phyloP scores from a whole-genome alignment of 2,888 invertebrate species.

The Meta bourneti region DNA sequence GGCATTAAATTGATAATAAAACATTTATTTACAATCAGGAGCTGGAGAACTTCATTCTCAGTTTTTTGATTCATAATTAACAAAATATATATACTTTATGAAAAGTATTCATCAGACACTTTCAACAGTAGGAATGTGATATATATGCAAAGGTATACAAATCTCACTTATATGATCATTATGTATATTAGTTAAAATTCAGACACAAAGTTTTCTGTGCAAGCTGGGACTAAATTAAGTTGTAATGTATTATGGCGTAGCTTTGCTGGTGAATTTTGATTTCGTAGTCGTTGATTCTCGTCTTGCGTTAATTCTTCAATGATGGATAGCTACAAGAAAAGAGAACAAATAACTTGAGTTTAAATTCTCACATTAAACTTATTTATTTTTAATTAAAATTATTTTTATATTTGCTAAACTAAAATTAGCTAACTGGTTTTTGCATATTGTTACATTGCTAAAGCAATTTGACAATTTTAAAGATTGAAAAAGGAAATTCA shows the following conservation, averaged over 20 bases:
- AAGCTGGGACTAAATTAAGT: conserved; percentile 57
- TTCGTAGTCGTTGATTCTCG: conserved; percentile 9
- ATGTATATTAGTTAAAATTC: conserved; percentile 35
- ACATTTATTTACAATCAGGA: background rate
- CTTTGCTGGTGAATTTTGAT: conserved; percentile 9
- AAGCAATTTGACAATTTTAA: too few species aligned
- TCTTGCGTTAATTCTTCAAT: conserved; percentile 58
- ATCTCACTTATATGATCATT: background rate
- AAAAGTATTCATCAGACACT: background rate
- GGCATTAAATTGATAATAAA: background rate
- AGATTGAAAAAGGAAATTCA: too few species aligned
- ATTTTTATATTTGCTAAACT: too few species aligned
- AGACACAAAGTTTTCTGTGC: conserved; percentile 46
- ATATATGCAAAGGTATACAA: background rate
- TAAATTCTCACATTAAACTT: too few species aligned
- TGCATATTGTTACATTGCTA: too few species aligned
- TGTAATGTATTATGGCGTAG: conserved; percentile 32
- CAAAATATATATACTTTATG: background rate
- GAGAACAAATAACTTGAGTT: too few species aligned
- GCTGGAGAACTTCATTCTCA: background rate
- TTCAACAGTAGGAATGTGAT: background rate
- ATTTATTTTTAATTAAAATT: too few species aligned
- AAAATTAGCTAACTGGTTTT: too few species aligned
- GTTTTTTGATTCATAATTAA: background rate
- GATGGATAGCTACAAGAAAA: conserved; percentile 40